Evolutionary conservation across 2,113 vertebrate genomes (phyloP).

Genomic region (Chlamydotis undulata): DNA sequence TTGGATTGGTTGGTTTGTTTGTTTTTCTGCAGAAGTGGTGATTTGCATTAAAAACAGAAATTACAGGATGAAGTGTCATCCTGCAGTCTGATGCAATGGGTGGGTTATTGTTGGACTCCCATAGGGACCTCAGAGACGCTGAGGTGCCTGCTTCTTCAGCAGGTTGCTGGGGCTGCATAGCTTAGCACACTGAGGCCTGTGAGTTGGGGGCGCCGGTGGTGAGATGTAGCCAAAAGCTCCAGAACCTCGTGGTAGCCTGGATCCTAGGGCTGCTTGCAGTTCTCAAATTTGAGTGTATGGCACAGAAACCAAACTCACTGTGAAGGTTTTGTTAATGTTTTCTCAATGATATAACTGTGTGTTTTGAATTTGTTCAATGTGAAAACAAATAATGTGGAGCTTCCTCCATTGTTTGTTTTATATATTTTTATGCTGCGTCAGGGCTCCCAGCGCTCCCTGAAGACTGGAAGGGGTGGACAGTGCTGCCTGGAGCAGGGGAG

Average conservation of each 20-base stretch:
- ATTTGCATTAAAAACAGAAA: background rate
- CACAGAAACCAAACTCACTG: background rate
- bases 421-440: background rate
- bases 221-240: background rate
- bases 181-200: background rate
- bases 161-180: background rate
- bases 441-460: background rate
- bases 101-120: background rate
- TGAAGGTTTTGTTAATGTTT: background rate
- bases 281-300: background rate
- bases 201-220: background rate
- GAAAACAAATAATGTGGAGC: background rate
- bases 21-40: background rate
- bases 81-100: background rate
- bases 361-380: background rate
- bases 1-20: background rate
- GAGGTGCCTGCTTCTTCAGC: background rate
- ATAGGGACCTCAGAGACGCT: background rate
- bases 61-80: background rate
- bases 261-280: background rate
- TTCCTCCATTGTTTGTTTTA: background rate
- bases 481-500: background rate
- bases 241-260: background rate
- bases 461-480: background rate
- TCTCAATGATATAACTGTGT: background rate